Evolutionary conservation across 2,113 vertebrate genomes (phyloP), one percentile per base, ranked within the genome.

Genomic region (Oreochromis niloticus): DNA sequence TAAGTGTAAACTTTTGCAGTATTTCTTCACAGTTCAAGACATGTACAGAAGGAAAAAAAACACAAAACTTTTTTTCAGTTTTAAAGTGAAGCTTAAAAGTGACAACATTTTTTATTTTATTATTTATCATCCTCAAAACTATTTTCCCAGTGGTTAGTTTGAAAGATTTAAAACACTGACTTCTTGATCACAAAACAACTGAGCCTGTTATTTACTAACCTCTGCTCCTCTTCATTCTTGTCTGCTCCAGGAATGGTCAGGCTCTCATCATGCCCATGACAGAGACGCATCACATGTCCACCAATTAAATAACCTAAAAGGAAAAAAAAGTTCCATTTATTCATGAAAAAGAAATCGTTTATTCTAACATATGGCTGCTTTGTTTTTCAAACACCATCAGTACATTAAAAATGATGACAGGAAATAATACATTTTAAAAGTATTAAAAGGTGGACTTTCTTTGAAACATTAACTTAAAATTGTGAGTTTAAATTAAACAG

Each of bases 261-360:
- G 92, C 97, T 98, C 91, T 99, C 98, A 93, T 99, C 98, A 8
- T 98, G 98, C 16, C 98, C 98, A 11, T 98, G 98, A 95, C 98
- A 99, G 79, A 99, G 96, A 81, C 97, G 97, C 82, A 99, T 96
- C 84, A 99, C 98, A 32, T 99, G 98, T 27, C 98, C 98, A 92
- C 98, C 98, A 88, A 96, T 96, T 57, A 99, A 96, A 94, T 93
- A 99, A 2, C 98, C 98, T 99, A 4, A 56, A 11, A 57, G 46
- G 32, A 19, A 54, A 52, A 84, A 80, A 36, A 63, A n/a, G n/a
- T 30, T 11, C 6, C 0, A 10, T 73, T 66, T 59, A 52, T 59
- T 32, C 1, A 68, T 32, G 19, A 41, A 59, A 63, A 63, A 22
- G 14, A 75, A 61, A 73, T 10, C 1, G 46, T 41, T 6, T 54